Percentiles rank a stretch among this genome's conserved stretches.
Conservation (phyloP, 2,888 invertebrate genomes). For the Galerucella nymphaeae region DNA sequence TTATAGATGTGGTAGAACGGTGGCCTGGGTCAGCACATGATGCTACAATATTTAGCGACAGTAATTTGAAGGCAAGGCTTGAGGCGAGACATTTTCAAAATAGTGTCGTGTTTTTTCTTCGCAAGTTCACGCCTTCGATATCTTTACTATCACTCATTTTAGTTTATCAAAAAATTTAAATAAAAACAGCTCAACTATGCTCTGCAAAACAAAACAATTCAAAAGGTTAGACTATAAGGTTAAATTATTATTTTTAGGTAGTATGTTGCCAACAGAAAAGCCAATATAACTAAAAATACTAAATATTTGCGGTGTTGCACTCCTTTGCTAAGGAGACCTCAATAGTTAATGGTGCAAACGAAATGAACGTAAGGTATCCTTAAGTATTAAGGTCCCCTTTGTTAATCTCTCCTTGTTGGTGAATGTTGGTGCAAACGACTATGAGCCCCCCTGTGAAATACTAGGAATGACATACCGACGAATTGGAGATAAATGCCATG, state of each 20-base stretch:
- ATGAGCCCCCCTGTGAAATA: no score
- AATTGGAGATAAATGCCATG: no score
- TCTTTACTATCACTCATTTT: neutral
- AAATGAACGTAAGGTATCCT: neutral
- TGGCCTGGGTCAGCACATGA: no score
- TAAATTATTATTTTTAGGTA: neutral
- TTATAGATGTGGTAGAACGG: constrained; percentile 27
- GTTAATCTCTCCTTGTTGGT: neutral
- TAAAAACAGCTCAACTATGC: neutral
- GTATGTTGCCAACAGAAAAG: neutral
- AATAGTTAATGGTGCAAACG: neutral
- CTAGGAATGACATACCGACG: no score
- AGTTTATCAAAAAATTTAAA: neutral
- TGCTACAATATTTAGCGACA: no score
- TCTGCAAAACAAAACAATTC: neutral
- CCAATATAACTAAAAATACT: neutral
- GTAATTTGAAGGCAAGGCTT: no score
- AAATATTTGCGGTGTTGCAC: no score
- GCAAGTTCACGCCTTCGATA: neutral
- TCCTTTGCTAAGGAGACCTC: neutral
- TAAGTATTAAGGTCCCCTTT: neutral
- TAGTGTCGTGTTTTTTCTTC: neutral
- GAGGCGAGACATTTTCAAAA: no score
- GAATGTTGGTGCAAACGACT: neutral
- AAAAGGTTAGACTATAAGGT: neutral